Conservation (phyloP, 2,113 vertebrate genomes). For the Silurus meridionalis region DNA sequence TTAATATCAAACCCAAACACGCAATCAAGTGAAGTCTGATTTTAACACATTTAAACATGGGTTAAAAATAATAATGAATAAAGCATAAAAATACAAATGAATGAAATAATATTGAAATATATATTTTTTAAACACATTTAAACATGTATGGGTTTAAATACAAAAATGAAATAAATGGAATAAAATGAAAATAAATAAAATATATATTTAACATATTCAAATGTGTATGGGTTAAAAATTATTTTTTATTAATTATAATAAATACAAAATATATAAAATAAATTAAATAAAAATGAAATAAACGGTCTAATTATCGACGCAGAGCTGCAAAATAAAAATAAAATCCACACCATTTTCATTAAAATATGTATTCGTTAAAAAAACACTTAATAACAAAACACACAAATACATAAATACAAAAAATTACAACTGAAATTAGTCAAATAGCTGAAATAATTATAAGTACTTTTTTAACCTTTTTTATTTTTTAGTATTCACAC, state of each 20-base stretch:
- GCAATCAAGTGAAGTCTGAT: neutral
- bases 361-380: too few species aligned
- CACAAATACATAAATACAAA: too few species aligned
- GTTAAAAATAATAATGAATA: neutral
- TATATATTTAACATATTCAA: neutral
- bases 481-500: too few species aligned
- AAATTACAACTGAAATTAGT: too few species aligned
- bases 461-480: too few species aligned
- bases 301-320: too few species aligned
- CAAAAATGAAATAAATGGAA: neutral
- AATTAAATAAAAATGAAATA: neutral
- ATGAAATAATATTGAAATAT: neutral
- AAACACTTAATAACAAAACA: too few species aligned
- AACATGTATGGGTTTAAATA: neutral
- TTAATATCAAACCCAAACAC: neutral
- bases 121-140: neutral
- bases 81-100: neutral
- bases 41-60: neutral
- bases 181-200: neutral
- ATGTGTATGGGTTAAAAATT: too few species aligned
- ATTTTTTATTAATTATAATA: neutral
- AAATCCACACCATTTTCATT: too few species aligned
- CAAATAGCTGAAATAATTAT: too few species aligned
- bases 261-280: neutral
- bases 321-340: too few species aligned